A percentile compares a stretch with the other conserved stretches of the same genome.
These are phyloP conservation scores for Lycophotia porphyrea DNA, from an alignment of 2,888 invertebrate genomes.

Conservation along the genomic window DNA sequence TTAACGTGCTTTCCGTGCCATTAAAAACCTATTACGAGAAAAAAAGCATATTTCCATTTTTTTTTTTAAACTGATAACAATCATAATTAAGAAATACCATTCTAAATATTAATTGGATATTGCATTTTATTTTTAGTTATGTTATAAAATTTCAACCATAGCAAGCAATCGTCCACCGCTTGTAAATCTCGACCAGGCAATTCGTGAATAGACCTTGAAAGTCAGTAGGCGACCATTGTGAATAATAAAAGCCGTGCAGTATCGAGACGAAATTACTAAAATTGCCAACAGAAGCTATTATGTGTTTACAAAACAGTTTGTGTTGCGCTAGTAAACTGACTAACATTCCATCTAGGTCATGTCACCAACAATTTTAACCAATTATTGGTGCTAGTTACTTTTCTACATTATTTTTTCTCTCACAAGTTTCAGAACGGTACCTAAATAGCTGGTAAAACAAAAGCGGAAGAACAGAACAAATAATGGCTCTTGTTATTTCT, in stretches of 20 bases:
- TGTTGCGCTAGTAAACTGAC: constrained; percentile 3
- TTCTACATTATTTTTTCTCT: neutral
- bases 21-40: neutral
- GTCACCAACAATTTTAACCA: constrained; percentile 2
- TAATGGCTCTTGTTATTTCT: constrained; percentile 11
- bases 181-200: neutral
- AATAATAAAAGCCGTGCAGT: constrained; percentile 22
- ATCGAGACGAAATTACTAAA: constrained; percentile 24
- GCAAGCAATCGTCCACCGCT: neutral
- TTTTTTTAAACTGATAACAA: neutral
- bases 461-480: neutral
- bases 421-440: neutral
- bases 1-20: too few relatives aligned
- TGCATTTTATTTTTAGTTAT: too few relatives aligned
- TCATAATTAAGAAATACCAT: neutral
- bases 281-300: constrained; percentile 31
- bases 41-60: neutral
- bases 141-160: neutral
- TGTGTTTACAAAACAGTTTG: constrained; percentile 21
- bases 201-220: constrained; percentile 28
- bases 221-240: constrained; percentile 33
- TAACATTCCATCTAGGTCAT: constrained; percentile 20
- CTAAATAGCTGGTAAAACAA: neutral
- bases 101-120: neutral
- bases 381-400: neutral